Percentiles rank a stretch among this genome's conserved stretches.
These are phyloP conservation scores for Microcebus tavaratra DNA, from an alignment of 2,113 vertebrate genomes.

Conservation along the genomic window DNA sequence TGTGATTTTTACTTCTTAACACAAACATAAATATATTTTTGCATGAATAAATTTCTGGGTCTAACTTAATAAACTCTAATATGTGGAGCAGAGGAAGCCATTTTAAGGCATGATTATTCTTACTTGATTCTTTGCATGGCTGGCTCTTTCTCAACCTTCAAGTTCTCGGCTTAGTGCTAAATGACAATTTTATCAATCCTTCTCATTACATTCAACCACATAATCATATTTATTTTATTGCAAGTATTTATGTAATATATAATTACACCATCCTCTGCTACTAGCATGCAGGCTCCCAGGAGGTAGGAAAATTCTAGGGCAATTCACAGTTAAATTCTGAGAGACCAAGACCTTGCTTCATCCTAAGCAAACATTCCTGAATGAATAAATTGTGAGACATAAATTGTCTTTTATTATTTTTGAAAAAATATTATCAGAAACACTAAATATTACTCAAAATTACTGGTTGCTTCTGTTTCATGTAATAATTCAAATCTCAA, in stretches of 20 bases:
- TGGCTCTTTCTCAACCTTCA: background rate
- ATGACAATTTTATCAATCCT: background rate
- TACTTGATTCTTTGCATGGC: background rate
- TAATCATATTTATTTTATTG: background rate
- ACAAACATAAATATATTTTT: background rate
- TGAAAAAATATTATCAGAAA: background rate
- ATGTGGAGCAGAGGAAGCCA: background rate
- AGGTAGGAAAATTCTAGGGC: accelerated
- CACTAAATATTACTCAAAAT: background rate
- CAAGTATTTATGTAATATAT: background rate
- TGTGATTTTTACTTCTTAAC: conserved; percentile 8
- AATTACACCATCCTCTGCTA: background rate
- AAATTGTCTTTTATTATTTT: background rate
- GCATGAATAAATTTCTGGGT: background rate
- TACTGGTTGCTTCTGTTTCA: background rate
- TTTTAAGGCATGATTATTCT: no score
- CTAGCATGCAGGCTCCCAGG: background rate
- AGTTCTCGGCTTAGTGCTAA: background rate
- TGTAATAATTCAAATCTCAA: background rate
- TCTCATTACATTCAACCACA: background rate
- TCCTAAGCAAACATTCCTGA: background rate
- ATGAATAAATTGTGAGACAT: background rate
- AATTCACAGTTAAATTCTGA: background rate
- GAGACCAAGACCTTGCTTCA: background rate
- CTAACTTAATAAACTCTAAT: background rate